Base-by-base conservation (phyloP, 1,140 invertebrate genomes). In the Anadara kagoshimensis region DNA sequence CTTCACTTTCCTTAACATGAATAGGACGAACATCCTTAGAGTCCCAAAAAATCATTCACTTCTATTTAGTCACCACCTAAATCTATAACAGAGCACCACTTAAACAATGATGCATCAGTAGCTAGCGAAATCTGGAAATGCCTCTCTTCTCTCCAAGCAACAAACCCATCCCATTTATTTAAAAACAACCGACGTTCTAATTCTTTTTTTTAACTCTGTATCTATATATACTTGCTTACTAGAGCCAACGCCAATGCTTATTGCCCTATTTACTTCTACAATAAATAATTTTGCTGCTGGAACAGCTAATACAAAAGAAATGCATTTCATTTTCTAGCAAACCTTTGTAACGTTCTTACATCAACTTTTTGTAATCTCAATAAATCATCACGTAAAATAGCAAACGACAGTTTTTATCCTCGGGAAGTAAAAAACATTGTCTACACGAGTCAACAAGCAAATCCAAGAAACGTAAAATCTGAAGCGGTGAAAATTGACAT, bases 291-390 rank as follows among this genome's bases (percentile, higher is more conserved):
- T 72, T 29, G 69, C 69, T 29, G 29, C 59, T 24, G 62, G 51
- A 20, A 72, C 62, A 41, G 51, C 69, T 16, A 72, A 65, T 47
- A 54, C 29, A 29, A 72, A 65, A 47, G 69, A 72, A 68, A 72
- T 65, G 65, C 69, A 72, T 57, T 76, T 65, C 29, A n/a, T n/a
- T 78, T 63, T 22, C 69, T 62, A 49, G 62, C 69, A 57, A 72
- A 65, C 43, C 59, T 56, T 58, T 72, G 69, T 26, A 72, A 64
- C 26, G 26, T 72, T 45, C 49, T 72, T 10, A 72, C 47, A 64
- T 58, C 62, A 45, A 72, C 53, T 57, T 57, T 44, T 1, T 18
- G 11, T n/a, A 26, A 36, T 20, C 22, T 7, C 20, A 72, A 49
- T 12, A 72, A 57, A 49, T 57, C n/a, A 45, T 72, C 69, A 43